Evolutionary conservation across 2,797 vertebrate genomes (phyloP).

Genomic region (Holocentrus rufus): DNA sequence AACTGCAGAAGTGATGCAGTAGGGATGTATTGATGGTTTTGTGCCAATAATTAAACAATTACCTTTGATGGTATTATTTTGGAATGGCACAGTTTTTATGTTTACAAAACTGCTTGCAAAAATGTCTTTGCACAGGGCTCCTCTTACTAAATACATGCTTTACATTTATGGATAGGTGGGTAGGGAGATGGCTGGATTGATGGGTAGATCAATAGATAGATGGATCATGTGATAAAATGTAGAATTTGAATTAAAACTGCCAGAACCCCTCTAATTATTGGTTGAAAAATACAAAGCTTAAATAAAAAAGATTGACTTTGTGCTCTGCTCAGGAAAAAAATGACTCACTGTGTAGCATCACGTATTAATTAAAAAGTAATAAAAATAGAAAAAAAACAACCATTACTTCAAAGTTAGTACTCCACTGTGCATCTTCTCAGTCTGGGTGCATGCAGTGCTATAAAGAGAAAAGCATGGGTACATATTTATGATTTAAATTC

Average conservation of each 20-base stretch:
- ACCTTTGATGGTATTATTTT: conserved; percentile 33
- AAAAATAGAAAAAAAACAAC: not conserved
- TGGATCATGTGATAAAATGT: no score
- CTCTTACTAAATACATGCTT: not conserved
- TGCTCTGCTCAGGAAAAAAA: conserved; percentile 31
- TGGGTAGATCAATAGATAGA: no score
- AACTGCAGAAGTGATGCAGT: conserved; percentile 22
- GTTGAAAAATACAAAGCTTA: not conserved
- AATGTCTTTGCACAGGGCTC: not conserved
- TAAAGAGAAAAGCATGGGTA: conserved; percentile 32
- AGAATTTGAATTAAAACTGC: no score
- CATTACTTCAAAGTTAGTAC: conserved; percentile 21
- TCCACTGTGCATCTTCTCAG: conserved; percentile 13
- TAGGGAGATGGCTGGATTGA: not conserved
- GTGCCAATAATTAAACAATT: conserved; percentile 33
- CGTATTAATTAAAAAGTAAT: conserved; percentile 13
- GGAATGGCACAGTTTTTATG: no score
- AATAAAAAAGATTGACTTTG: conserved; percentile 15
- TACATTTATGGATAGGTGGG: not conserved
- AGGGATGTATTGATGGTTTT: conserved; percentile 39
- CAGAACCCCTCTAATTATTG: no score
- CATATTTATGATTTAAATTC: conserved; percentile 57
- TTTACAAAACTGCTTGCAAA: no score
- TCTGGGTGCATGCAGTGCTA: conserved; percentile 16
- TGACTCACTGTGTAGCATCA: conserved; percentile 17